Evolutionary conservation across 2,113 vertebrate genomes (phyloP).

Genomic region (Ochotona curzoniae): DNA sequence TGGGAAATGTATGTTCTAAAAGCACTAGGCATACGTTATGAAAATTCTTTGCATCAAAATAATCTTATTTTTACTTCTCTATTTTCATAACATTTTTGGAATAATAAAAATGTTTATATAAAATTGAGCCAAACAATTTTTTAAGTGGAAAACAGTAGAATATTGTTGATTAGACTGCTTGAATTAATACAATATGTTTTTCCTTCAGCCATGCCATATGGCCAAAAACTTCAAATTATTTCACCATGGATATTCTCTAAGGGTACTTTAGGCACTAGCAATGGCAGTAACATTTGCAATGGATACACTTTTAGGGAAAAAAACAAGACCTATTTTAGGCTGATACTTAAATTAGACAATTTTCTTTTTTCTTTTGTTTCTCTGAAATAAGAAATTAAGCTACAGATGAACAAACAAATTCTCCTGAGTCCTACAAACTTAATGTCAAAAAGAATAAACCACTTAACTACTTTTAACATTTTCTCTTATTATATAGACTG

Average conservation of each 20-base stretch:
- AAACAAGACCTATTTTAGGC: conserved; percentile 28
- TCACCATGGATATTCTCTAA: conserved; percentile 11
- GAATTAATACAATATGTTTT: conserved; percentile 44
- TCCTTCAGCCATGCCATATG: conserved; percentile 42
- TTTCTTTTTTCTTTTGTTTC: conserved; percentile 6
- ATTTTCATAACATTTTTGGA: background rate
- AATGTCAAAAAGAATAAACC: background rate
- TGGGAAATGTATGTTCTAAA: too few relatives aligned
- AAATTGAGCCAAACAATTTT: background rate
- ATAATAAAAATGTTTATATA: background rate
- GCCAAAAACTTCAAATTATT: conserved; percentile 47
- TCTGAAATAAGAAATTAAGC: conserved; percentile 52
- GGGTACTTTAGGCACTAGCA: conserved; percentile 26
- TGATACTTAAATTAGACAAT: conserved; percentile 64
- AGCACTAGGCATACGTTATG: too few relatives aligned
- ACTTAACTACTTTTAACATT: conserved; percentile 18
- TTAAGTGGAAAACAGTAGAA: conserved; percentile 10
- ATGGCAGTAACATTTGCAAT: conserved; percentile 41
- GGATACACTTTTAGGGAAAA: conserved; percentile 35
- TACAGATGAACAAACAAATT: conserved; percentile 55
- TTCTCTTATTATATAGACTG: background rate
- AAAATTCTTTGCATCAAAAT: too few relatives aligned
- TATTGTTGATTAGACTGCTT: conserved; percentile 6
- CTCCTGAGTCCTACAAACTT: background rate
- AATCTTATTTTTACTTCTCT: too few relatives aligned